Evolutionary conservation across 2,888 invertebrate species (phyloP).

Genomic region (Coenonympha glycerion): DNA sequence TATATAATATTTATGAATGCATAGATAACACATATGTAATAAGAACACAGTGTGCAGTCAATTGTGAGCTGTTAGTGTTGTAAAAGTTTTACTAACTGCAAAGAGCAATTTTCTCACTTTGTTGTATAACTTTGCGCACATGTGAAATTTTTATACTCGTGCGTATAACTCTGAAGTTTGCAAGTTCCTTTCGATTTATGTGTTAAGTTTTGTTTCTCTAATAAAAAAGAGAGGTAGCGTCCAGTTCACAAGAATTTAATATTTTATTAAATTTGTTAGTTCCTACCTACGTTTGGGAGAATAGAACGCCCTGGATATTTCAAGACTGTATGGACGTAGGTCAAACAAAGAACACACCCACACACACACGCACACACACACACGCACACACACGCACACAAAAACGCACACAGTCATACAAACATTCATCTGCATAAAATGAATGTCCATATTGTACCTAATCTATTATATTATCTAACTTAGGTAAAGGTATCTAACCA

Average conservation of each 20-base stretch:
- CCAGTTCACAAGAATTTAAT: background rate
- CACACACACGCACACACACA: too few species aligned
- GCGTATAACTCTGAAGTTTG: conserved; percentile 16
- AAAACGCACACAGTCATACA: too few species aligned
- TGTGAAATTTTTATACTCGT: conserved; percentile 48
- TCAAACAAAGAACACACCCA: too few species aligned
- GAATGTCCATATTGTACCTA: too few species aligned
- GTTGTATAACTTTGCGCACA: conserved; percentile 22
- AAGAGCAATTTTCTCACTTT: conserved; percentile 18
- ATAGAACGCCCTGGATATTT: too few species aligned
- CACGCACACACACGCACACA: too few species aligned
- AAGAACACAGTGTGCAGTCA: background rate
- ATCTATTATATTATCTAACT: too few species aligned
- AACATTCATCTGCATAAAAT: too few species aligned
- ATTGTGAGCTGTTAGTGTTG: background rate
- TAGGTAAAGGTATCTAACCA: too few species aligned
- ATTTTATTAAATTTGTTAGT: background rate
- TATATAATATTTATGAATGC: too few species aligned
- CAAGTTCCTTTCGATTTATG: conserved; percentile 43
- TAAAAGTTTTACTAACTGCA: conserved; percentile 5
- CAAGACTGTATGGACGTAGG: too few species aligned
- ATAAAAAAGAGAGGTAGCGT: background rate
- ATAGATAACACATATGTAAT: background rate
- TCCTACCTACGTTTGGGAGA: background rate
- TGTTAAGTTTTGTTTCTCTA: conserved; percentile 36